Conservation (phyloP, 2,113 vertebrate species). For the Agelaius phoeniceus region DNA sequence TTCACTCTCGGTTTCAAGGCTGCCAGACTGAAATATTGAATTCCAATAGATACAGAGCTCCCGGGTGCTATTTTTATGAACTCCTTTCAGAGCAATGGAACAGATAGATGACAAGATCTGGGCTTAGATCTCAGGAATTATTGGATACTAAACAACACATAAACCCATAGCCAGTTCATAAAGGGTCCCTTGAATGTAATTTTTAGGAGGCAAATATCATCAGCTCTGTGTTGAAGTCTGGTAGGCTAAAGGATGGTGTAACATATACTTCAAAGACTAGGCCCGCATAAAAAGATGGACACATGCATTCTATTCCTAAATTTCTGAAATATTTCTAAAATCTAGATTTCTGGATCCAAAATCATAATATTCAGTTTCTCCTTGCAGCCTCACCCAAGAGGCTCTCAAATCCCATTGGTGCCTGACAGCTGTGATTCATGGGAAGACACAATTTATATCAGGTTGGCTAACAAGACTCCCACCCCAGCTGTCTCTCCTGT, state of each 20-base stretch:
- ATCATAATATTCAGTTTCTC: neutral
- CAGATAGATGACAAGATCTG: neutral
- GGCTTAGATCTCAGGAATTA: neutral
- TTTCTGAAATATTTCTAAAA: neutral
- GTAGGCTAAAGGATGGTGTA: neutral
- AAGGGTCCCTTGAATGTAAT: neutral
- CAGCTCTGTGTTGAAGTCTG: neutral
- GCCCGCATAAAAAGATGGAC: neutral
- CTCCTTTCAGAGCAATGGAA: neutral
- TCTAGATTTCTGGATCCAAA: neutral
- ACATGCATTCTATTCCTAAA: neutral
- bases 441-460: neutral
- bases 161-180: neutral
- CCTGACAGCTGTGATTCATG: neutral
- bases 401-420: neutral
- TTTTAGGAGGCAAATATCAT: neutral
- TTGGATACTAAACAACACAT: neutral
- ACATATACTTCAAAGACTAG: neutral
- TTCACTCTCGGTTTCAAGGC: neutral
- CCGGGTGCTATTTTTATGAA: conserved; percentile 16
- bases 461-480: neutral
- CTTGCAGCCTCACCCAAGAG: neutral
- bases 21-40: conserved; percentile 48
- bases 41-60: neutral
- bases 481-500: neutral